Evolutionary conservation across 2,797 vertebrate species (phyloP).

Genomic region (Rhinichthys osculus): DNA sequence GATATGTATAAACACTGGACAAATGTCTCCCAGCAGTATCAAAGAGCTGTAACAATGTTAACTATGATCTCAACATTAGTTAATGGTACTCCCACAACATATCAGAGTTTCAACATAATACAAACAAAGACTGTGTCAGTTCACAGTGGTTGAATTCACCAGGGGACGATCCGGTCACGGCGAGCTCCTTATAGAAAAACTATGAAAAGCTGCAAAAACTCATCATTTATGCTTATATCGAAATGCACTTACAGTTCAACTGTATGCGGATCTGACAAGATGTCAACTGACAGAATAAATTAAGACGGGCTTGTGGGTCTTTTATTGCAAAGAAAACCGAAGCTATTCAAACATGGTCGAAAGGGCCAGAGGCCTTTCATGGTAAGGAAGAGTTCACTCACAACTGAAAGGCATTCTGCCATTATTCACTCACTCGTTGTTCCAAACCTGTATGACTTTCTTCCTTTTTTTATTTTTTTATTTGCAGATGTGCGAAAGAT

Average conservation of each 20-base stretch:
- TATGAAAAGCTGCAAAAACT: slow-evolving; percentile 40
- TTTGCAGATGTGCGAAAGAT: neutral
- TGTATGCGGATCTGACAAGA: neutral
- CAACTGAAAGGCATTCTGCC: neutral
- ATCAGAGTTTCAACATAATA: slow-evolving; percentile 31
- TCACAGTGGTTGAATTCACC: slow-evolving; percentile 6
- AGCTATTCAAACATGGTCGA: neutral
- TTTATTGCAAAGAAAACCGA: neutral
- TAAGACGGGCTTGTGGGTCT: neutral
- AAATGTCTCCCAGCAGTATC: slow-evolving; percentile 4
- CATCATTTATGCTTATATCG: neutral
- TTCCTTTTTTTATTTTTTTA: neutral
- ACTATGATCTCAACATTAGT: slow-evolving; percentile 17
- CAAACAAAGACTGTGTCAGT: slow-evolving; percentile 30
- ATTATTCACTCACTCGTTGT: neutral
- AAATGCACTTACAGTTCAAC: slow-evolving; percentile 10
- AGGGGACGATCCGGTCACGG: slow-evolving; percentile 3
- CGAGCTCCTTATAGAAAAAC: slow-evolving; percentile 16
- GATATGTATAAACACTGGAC: slow-evolving; percentile 12
- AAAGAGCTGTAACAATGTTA: slow-evolving; percentile 25
- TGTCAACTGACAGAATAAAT: slow-evolving; percentile 10
- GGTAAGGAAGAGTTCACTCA: neutral
- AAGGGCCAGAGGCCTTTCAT: neutral
- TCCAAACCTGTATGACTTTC: neutral
- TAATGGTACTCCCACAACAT: slow-evolving; percentile 27